Percentiles rank a stretch among this genome's conserved stretches.
phyloP scores from a whole-genome alignment of 2,113 vertebrate genomes.

The Bettongia penicillata region DNA sequence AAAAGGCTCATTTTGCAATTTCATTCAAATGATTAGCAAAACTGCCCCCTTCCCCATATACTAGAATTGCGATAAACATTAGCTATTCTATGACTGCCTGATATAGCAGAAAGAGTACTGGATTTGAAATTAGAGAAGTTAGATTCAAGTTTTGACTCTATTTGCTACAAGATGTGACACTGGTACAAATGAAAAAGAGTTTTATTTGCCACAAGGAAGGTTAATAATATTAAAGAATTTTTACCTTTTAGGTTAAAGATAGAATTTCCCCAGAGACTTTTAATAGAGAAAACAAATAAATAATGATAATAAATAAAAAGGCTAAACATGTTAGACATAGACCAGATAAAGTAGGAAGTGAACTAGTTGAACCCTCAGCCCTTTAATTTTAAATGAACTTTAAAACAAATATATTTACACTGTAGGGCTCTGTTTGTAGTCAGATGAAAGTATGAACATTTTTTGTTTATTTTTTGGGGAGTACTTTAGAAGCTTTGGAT shows the following conservation, averaged over 20 bases:
- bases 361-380: neutral
- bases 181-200: neutral
- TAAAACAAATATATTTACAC: neutral
- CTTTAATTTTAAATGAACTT: neutral
- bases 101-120: neutral
- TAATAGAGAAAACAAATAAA: neutral
- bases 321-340: neutral
- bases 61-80: neutral
- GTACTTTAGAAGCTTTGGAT: neutral
- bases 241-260: neutral
- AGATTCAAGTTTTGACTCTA: neutral
- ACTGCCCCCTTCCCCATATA: too few species aligned
- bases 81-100: neutral
- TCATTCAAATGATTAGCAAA: neutral
- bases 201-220: neutral
- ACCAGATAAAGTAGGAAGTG: neutral
- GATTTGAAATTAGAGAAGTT: neutral
- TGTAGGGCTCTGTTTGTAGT: neutral
- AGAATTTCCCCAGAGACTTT: neutral
- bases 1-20: neutral
- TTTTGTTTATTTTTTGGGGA: neutral
- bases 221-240: neutral
- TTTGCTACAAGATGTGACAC: neutral
- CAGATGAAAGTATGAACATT: neutral
- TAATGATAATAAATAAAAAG: neutral